Evolutionary conservation across 1,140 invertebrate species (phyloP), one percentile per base, ranked within the genome.

Genomic region (Sminthurinus signatus): DNA sequence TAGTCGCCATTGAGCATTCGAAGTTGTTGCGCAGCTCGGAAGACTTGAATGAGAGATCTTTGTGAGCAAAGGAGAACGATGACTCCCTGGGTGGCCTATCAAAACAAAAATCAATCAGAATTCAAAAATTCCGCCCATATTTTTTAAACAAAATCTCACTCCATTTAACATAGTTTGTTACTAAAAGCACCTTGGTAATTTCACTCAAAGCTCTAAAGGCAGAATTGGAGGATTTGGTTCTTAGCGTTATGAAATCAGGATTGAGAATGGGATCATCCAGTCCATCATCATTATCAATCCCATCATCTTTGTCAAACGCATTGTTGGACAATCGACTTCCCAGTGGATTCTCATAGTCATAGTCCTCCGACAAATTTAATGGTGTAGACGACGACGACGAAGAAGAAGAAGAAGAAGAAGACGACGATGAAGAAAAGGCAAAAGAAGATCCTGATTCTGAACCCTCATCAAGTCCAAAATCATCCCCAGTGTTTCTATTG

Each of bases 1-100:
- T 75, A 77, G 56, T 76, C 75, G 32, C 75, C 75, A 64, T 72
- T 72, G 64, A 75, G 71, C 73, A 77, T 75, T 57, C 73, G 68
- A 36, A 74, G 66, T 48, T 72, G 62, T 17, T 67, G 56, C n/a
- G 75, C 75, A 59, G 74, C 71, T 5, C 69, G 65, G 65, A 77
- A 76, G 57, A 77, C 72, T 50, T 65, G 63, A 36, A 64, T 62
- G 25, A 73, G 73, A 25, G 75, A 72, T 29, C 68, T 56, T 19
- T 70, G 62, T 5, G 73, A 72, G 59, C 75, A 75, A 55, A 75
- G 72, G 12, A 77, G 71, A 50, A 76, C 72, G 58, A 77, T 68
- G 21, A 76, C 73, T 31, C 67, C 69, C 62, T 68, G 70, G 12
- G 57, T 56, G 29, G 54, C 54, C n/a, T n/a, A n/a, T n/a, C n/a